Base-by-base conservation (phyloP, 2,113 vertebrate genomes). In the Oreochromis spilurus region DNA sequence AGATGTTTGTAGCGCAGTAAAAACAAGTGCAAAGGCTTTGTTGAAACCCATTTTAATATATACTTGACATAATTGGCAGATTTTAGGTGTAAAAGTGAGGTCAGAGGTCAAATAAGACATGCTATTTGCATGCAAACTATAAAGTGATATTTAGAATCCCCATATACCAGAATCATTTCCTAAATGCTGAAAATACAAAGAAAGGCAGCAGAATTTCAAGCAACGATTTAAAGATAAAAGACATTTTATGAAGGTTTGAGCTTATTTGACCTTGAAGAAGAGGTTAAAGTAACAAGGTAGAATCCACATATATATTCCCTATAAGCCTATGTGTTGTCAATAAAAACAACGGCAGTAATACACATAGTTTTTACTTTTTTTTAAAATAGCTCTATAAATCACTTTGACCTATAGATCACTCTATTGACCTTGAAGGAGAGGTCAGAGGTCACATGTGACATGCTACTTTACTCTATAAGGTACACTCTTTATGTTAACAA, bases 1-100 rank as follows among this genome's bases (percentile, higher is more conserved):
- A 67, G 34, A 67, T 0, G 0, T 67, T 40, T 40, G 34, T 0
- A 40, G 62, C 0, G 1, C 31, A 65, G 17, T 5, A 65, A 65
- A 65, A 65, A 65, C 31, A 65, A 65, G 31, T n/a, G 2, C 17
- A 65, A 65, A 65, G 31, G 31, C 60, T n/a, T 12, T 38, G 60
- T n/a, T 62, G 60, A 67, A 40, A 67, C 34, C 62, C 19, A 40
- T 67, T 67, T 14, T 67, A 67, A 40, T 9, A 4, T 67, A 67
- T 67, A 40, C 34, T 67, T 40, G 4, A 8, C 34, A 40, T 40
- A 67, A 8, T 21, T 67, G 60, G 60, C 31, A 65, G 11, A 67
- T 67, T 38, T 67, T 38, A 67, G 21, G 31, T 67, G 6, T 38
- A 67, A 40, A 67, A 8, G 62, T 40, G 62, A 67, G 34, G 11